Conservation (phyloP, 2,797 vertebrate species). For the Etheostoma perlongum region DNA sequence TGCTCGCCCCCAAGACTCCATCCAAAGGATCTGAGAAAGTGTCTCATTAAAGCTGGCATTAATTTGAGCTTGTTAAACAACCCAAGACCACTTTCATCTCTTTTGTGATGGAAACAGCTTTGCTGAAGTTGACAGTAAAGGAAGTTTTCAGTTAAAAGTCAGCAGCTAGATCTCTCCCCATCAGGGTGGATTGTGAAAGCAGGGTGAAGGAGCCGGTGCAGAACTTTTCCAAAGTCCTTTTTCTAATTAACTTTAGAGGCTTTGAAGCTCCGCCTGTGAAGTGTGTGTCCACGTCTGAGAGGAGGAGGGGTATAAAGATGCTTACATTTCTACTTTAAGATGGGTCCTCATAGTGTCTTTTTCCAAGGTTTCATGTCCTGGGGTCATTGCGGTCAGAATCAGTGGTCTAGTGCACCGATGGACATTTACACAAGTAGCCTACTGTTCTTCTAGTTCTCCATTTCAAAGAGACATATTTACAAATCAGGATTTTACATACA, state of each 20-base stretch:
- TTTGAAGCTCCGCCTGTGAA: constrained; percentile 47
- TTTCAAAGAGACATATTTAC: background rate
- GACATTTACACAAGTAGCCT: background rate
- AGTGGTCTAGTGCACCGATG: background rate
- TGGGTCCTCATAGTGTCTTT: background rate
- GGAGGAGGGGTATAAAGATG: background rate
- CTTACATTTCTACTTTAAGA: background rate
- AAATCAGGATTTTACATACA: no score
- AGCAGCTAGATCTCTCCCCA: constrained; percentile 27
- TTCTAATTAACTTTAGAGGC: constrained; percentile 60
- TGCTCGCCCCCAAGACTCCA: constrained; percentile 34
- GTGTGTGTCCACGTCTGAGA: constrained; percentile 35
- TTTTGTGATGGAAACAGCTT: constrained; percentile 42
- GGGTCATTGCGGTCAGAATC: background rate
- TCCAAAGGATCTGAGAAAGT: constrained; percentile 53
- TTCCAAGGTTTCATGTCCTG: background rate
- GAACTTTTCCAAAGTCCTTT: constrained; percentile 47
- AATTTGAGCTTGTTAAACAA: constrained; percentile 65
- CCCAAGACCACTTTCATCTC: constrained; percentile 60
- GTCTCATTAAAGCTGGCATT: constrained; percentile 52
- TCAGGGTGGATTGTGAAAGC: constrained; percentile 41
- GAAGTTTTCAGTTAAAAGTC: constrained; percentile 57
- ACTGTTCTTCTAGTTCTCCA: background rate
- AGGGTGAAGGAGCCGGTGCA: constrained; percentile 21
- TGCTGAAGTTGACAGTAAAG: constrained; percentile 56